Base-by-base conservation (phyloP, 2,797 vertebrate genomes). In the Cheracebus regulus region DNA sequence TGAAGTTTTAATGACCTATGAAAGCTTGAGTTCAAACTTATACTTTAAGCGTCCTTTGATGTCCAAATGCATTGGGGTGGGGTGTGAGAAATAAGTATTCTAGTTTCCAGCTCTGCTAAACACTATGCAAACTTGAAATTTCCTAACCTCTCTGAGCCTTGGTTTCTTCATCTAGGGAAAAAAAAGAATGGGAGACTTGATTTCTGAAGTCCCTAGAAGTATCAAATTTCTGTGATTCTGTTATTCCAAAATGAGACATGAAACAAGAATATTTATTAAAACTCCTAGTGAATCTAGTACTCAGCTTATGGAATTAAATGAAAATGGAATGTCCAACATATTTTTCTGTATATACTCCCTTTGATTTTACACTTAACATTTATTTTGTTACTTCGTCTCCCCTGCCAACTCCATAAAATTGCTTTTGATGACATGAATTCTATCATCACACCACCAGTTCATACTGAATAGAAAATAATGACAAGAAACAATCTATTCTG, bases 41-140 rank as follows among this genome's bases (percentile, higher is more conserved):
- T 61, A 84, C 41, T 96, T 87, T 80, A 96, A 94, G 64, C 88
- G 85, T 96, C 83, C 80, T 97, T 96, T 97, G 83, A 95, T 95
- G 95, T 92, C 84, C 61, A 80, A 89, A 75, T 20, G 64, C 58
- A 57, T 14, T 33, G 73, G 78, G 78, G 46, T 75, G 73, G 79
- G 73, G 41, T 73, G 48, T 72, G 50, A 88, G 73, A 92, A 95
- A 20, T 70, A 72, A 7, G 3, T 82, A n/a, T 86, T 89, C 82
- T 48, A 48, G 72, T 90, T 61, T 61, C 36, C n/a, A 67, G 48
- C 78, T 84, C 55, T 57, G 52, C 57, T 57, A 44, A 48, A 92
- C 96, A 83, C 30, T 86, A n/a, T n/a, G 70, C 17, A 58, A 88
- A 83, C 82, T 58, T 70, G 90, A 95, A 78, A 85, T 85, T 41